Evolutionary conservation across 2,113 vertebrate genomes (phyloP), one percentile per base, ranked within the genome.

Genomic region (Centrocercus urophasianus): DNA sequence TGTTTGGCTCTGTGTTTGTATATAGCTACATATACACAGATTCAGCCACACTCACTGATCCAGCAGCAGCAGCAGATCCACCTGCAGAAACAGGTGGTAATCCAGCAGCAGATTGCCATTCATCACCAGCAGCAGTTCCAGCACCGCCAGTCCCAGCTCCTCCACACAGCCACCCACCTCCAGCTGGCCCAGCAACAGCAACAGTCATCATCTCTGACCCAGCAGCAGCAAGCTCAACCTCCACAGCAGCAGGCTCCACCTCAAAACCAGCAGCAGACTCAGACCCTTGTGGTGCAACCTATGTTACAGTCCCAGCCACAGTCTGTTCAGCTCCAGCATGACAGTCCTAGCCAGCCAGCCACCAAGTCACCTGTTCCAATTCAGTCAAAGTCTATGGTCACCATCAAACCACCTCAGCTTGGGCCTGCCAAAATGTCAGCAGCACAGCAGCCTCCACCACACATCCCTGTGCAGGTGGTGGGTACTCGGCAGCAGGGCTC

Each of bases 221-320:
- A 98, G 81, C 97, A 97, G 21, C 98, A 98, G 56, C 98, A 98
- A 64, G 93, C 96, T 72, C 93, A 97, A 72, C 36, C 98, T 91
- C 93, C 97, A 9, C 97, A 95, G 90, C 96, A 97, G 82, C 93
- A 94, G 71, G 56, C 94, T 63, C 87, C 96, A 25, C 91, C 97
- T 19, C 97, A 95, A 67, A 98, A 98, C 56, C 97, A 95, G 76
- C 97, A 95, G 86, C 96, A 96, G 77, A 97, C 99, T 25, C 99
- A 99, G 96, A 99, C 99, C 42, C 97, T 99, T 67, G 99, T 99
- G 64, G 99, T 99, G 36, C 99, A 99, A 72, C 99, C 99, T 3
- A 98, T 99, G 88, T 97, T 99, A 38, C 99, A 99, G 89, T 98
- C 99, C 79, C 97, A 97, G 94, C 83, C 96, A 7, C 97, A 96